These are phyloP conservation scores for Melanargia galathea DNA, from an alignment of 2,888 invertebrate genomes.

Conservation along the genomic window DNA sequence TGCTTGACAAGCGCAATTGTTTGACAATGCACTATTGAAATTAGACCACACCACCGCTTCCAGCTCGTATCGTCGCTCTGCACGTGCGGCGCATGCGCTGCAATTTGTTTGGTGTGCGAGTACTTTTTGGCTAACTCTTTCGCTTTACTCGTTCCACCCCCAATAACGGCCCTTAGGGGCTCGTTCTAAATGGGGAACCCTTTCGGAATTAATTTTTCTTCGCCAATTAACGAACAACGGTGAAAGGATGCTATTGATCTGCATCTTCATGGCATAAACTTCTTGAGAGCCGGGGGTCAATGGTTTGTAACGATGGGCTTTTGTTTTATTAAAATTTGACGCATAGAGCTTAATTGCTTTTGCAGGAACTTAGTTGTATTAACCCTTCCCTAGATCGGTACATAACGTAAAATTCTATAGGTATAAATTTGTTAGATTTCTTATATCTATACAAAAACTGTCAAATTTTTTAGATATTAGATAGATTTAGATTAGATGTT, in stretches of 20 bases:
- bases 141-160: conserved; percentile 56
- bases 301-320: conserved; percentile 25
- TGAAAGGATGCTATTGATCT: conserved; percentile 63
- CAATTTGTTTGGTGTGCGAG: not conserved
- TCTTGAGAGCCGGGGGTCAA: conserved; percentile 33
- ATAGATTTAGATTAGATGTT: no score
- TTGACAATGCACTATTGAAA: no score
- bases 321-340: conserved; percentile 30
- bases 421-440: no score
- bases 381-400: not conserved
- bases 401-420: no score
- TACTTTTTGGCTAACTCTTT: conserved; percentile 56
- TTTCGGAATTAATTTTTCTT: conserved; percentile 81
- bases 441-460: no score
- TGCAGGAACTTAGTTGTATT: not conserved
- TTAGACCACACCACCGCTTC: not conserved
- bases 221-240: conserved; percentile 74
- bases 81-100: not conserved
- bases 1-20: no score
- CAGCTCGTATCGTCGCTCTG: not conserved
- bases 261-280: conserved; percentile 40
- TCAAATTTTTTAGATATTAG: no score
- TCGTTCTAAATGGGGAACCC: conserved; percentile 68
- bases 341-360: conserved; percentile 18
- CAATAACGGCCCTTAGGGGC: conserved; percentile 66